Percentiles rank a stretch among this genome's conserved stretches.
Conservation (phyloP, 1,140 invertebrate genomes). For the Triops cancriformis region DNA sequence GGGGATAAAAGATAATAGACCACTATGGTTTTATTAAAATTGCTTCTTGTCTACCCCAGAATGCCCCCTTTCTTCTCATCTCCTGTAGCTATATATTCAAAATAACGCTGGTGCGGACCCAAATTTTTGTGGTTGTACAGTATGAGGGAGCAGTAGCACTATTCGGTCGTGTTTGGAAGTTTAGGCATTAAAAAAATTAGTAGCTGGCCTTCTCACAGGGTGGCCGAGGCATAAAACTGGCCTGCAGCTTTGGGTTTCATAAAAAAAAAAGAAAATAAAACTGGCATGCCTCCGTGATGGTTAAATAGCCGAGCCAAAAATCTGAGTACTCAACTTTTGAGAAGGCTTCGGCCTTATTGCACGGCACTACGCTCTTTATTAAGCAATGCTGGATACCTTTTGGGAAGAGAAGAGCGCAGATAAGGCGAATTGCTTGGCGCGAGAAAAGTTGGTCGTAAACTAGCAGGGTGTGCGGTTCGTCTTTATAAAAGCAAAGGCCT, state of each 20-base stretch:
- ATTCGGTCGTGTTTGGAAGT: background rate
- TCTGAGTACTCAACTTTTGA: background rate
- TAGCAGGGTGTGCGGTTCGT: background rate
- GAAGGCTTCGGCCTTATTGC: background rate
- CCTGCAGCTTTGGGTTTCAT: background rate
- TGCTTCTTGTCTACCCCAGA: background rate
- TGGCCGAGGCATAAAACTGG: background rate
- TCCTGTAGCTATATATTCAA: background rate
- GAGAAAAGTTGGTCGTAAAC: slow-evolving; percentile 4
- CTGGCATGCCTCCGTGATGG: background rate
- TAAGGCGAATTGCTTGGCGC: background rate
- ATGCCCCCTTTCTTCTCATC: background rate
- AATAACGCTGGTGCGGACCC: background rate
- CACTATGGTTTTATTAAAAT: slow-evolving; percentile 14
- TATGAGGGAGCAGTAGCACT: background rate
- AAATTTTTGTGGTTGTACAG: background rate
- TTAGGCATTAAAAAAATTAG: slow-evolving; percentile 1
- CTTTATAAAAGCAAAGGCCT: background rate
- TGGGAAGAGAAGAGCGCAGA: background rate
- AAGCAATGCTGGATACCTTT: slow-evolving; percentile 5
- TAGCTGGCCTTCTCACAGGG: background rate
- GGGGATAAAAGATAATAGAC: background rate
- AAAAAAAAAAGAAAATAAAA: background rate
- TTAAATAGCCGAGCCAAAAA: background rate
- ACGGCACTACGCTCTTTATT: background rate